Evolutionary conservation across 2,113 vertebrate genomes (phyloP).

Genomic region (Sporophila hypoxantha): DNA sequence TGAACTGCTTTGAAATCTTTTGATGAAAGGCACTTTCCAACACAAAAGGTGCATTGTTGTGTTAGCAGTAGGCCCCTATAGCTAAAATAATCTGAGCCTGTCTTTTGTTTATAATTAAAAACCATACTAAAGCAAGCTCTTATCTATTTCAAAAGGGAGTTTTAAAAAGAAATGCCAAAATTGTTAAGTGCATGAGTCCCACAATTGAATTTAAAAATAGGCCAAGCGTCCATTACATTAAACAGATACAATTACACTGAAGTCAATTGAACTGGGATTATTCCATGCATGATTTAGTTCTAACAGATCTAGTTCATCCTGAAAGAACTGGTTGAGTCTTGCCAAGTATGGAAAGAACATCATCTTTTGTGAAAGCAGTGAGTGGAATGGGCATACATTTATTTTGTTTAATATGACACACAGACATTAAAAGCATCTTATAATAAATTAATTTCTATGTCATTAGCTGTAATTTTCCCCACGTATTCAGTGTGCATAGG

Average conservation of each 20-base stretch:
- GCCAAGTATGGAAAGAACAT: background rate
- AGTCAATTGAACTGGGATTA: background rate
- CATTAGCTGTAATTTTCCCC: background rate
- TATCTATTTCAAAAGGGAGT: slow-evolving; percentile 4
- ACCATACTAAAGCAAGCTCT: background rate
- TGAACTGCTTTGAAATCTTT: slow-evolving; percentile 7
- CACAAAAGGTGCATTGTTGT: background rate
- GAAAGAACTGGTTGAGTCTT: background rate
- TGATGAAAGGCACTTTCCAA: background rate
- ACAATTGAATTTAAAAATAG: background rate
- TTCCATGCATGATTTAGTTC: background rate
- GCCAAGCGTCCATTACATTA: background rate
- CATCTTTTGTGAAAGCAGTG: background rate
- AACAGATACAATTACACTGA: background rate
- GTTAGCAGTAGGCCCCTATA: background rate
- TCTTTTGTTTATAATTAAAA: slow-evolving; percentile 29
- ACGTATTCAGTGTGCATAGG: fast-evolving
- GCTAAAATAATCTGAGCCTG: background rate
- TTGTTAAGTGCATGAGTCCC: background rate
- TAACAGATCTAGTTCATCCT: background rate
- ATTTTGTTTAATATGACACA: background rate
- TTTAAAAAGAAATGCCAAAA: slow-evolving; percentile 17
- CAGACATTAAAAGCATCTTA: background rate
- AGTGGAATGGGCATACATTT: background rate
- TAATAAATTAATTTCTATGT: background rate